These are phyloP conservation scores for Stichodactyla mertensii DNA, from an alignment of 64 coral and sea anemone species.

Conservation along the genomic window DNA sequence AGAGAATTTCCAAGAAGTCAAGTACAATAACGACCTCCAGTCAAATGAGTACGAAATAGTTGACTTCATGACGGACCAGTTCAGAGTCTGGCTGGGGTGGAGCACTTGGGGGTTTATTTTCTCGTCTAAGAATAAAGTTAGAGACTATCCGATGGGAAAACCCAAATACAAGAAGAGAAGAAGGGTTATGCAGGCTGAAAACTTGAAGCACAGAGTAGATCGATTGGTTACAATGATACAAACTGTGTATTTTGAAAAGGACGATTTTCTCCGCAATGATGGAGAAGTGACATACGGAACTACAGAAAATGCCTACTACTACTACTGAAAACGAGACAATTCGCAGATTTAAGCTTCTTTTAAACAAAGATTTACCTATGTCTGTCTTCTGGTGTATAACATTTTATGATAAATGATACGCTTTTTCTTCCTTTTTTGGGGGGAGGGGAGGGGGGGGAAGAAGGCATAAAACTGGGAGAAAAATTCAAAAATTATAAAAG, in stretches of 20 bases:
- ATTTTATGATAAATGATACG: no score
- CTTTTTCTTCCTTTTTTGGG: no score
- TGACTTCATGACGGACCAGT: constrained; percentile 85
- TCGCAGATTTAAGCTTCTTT: no score
- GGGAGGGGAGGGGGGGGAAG: no score
- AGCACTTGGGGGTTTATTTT: constrained; percentile 36
- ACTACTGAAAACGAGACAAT: no score
- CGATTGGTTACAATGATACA: constrained; percentile 58
- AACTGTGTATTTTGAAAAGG: constrained; percentile 60
- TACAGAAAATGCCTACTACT: background rate
- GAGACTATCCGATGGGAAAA: background rate
- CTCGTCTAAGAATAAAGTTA: constrained; percentile 54
- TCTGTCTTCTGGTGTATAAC: no score
- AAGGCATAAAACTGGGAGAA: no score
- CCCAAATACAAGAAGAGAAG: constrained; percentile 43
- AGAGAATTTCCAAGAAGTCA: constrained; percentile 85
- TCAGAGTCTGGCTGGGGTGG: constrained; percentile 68
- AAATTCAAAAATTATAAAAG: no score
- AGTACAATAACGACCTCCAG: constrained; percentile 80
- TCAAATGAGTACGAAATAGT: constrained; percentile 95
- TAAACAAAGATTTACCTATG: no score
- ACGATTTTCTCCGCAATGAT: constrained; percentile 74
- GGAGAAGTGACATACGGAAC: constrained; percentile 66
- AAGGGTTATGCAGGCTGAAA: constrained; percentile 23
- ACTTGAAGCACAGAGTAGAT: constrained; percentile 59